Base-by-base conservation (phyloP, 2,888 invertebrate genomes). In the Hipparchia sbordonii region DNA sequence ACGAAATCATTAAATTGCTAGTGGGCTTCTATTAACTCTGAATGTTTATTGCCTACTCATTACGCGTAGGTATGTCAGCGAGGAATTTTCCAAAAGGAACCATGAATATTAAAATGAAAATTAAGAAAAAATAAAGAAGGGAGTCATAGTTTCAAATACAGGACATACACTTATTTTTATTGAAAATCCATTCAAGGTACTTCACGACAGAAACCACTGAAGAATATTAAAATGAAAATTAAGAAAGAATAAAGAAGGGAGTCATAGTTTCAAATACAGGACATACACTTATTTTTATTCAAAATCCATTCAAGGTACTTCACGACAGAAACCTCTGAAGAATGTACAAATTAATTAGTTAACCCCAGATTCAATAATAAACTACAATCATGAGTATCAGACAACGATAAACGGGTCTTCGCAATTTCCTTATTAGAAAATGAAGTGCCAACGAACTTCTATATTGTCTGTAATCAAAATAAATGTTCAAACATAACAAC, bases 401-500 rank as follows among this genome's bases (percentile, higher is more conserved):
- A 13, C 62, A 13, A 13, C n/a, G 6, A 4, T 8, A 62, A n/a
- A 62, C 7, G n/a, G 48, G n/a, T 45, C 46, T 45, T n/a, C 61
- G n/a, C 4, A 5, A 63, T 51, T 65, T 52, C 65, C 51, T 33
- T 33, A 52, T 52, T 33, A 65, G 52, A 65, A 46, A 48, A 46
- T 46, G 7, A 62, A 62, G 13, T 65, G 65, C 2, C 51, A 65
- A 62, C 39, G 62, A 54, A 63, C 54, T 56, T 52, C 45, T 39
- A 63, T 45, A 66, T 60, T 62, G 39, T 51, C 48, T 56, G 13
- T 77, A 79, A 79, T 81, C 78, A 78, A 51, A 73, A 71, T 59
- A 57, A 59, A 59, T 67, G 8, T 45, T 39, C 10, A 60, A 60
- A 57, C 39, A 39, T 39, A 2, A 39, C 57, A 68, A 61, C 73